Conservation (phyloP, 2,888 invertebrate species). For the Kryphioiulus occultus region DNA sequence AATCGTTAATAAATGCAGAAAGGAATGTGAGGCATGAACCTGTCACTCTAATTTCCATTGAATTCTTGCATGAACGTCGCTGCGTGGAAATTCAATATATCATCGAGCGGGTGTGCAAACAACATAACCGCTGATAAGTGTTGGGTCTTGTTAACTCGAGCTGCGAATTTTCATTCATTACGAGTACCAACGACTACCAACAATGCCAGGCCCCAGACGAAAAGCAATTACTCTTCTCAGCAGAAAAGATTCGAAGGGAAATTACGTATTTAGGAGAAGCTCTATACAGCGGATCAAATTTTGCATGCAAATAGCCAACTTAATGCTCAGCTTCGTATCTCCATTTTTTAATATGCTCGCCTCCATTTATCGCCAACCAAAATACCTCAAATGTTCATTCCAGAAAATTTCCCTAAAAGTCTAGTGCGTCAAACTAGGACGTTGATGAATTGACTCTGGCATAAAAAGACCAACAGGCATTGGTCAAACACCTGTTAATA, state of each 20-base stretch:
- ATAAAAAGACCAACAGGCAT: background rate
- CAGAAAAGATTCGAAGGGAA: background rate
- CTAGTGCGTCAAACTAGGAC: background rate
- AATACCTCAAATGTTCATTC: background rate
- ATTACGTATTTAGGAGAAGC: background rate
- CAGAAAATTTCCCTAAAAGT: background rate
- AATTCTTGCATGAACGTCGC: background rate
- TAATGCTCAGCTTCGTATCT: background rate
- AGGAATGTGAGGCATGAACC: background rate
- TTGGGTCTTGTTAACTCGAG: background rate
- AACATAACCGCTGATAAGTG: constrained; percentile 30
- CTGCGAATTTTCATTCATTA: background rate
- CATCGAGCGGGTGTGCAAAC: constrained; percentile 1
- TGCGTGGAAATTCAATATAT: constrained; percentile 1
- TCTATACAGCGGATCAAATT: background rate
- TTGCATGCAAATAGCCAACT: background rate
- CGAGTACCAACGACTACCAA: background rate
- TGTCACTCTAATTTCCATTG: background rate
- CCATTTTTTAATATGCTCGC: background rate
- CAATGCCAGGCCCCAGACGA: constrained; percentile 2
- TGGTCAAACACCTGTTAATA: background rate
- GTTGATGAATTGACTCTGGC: background rate
- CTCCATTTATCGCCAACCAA: background rate
- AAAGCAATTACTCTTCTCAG: background rate
- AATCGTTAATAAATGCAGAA: constrained; percentile 26